A percentile compares a stretch with the other conserved stretches of the same genome.
phyloP scores from a whole-genome alignment of 2,888 invertebrate genomes.

The Philonicus albiceps region DNA sequence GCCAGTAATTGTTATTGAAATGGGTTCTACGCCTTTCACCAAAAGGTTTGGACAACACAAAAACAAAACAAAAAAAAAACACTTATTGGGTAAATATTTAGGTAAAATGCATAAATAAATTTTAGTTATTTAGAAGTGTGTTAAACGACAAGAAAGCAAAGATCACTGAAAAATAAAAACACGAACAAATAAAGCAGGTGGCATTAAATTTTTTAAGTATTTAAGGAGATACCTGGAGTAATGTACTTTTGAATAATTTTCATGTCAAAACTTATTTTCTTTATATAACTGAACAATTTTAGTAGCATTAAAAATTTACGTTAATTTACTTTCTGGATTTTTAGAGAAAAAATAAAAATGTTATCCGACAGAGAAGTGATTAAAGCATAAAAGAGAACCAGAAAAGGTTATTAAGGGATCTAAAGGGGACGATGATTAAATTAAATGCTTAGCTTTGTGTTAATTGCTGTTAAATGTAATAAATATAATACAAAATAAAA shows the following conservation, averaged over 20 bases:
- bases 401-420: neutral
- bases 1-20: constrained; percentile 9
- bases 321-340: neutral
- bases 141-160: neutral
- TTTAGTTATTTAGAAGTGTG: constrained; percentile 39
- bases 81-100: constrained; percentile 20
- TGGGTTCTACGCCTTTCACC: neutral
- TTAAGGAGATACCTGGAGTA: neutral
- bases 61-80: too few relatives aligned
- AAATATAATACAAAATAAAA: constrained; percentile 26
- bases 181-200: constrained; percentile 8
- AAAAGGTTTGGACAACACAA: neutral
- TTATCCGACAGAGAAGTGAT: constrained; percentile 21
- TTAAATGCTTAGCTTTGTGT: constrained; percentile 63
- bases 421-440: constrained; percentile 36
- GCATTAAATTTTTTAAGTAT: constrained; percentile 32
- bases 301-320: neutral
- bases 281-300: neutral
- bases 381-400: neutral
- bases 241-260: constrained; percentile 23
- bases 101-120: constrained; percentile 21
- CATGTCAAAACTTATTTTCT: neutral
- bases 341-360: neutral
- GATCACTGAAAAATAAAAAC: neutral
- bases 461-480: constrained; percentile 63